Evolutionary conservation across 92 coral and sea anemone species (phyloP).

Genomic region (Epizoanthus ramosus): DNA sequence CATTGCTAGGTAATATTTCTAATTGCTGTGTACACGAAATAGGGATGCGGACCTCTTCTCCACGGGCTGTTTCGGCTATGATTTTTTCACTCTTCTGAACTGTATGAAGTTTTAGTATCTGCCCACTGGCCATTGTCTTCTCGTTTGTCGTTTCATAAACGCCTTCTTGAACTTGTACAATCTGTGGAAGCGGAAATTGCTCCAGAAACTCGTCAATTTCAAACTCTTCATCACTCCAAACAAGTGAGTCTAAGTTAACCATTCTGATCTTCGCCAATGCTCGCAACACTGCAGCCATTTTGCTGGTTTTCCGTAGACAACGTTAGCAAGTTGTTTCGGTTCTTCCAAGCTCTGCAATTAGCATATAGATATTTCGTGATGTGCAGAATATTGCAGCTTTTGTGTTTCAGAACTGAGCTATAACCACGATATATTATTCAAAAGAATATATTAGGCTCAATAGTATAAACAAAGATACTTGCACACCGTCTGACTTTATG

Average conservation of each 20-base stretch:
- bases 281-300: constrained; percentile 20
- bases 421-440: background rate
- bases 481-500: no score
- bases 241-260: constrained; percentile 38
- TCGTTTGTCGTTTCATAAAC: constrained; percentile 34
- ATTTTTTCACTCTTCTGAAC: constrained; percentile 22
- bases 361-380: background rate
- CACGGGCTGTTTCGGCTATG: constrained; percentile 11
- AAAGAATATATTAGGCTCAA: no score
- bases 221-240: constrained; percentile 37
- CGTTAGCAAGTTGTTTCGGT: background rate
- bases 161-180: constrained; percentile 38
- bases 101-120: constrained; percentile 33
- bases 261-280: constrained; percentile 18
- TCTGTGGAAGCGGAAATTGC: constrained; percentile 31
- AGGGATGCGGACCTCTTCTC: constrained; percentile 22
- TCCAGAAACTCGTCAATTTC: constrained; percentile 26
- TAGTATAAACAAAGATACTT: no score
- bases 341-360: background rate
- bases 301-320: background rate
- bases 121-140: constrained; percentile 28
- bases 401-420: background rate
- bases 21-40: constrained; percentile 19
- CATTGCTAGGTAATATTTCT: constrained; percentile 10
- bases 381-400: background rate